Evolutionary conservation across 2,888 invertebrate species (phyloP), one percentile per base, ranked within the genome.

Genomic region (Nycteola revayana): DNA sequence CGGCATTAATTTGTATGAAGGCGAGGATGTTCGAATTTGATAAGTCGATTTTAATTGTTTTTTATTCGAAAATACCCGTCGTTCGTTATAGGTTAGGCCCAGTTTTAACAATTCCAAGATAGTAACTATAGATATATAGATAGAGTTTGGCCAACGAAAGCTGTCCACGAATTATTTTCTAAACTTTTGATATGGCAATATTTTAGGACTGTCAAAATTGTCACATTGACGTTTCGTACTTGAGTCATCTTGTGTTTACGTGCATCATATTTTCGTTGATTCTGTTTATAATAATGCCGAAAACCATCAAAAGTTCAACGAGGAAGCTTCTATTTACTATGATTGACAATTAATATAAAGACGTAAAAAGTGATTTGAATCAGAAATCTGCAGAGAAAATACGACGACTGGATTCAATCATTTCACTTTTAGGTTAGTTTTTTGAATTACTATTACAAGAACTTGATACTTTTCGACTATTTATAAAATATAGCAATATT

Each of bases 251-350:
- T 30, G 8, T 18, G 26, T 36, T 36, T 9, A 30, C 9, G 30
- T 23, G 26, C 17, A 32, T 25, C 25, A 24, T 26, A 38, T 33
- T 33, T 29, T 26, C 24, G 32, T 32, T 28, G 36, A 32, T n/a
- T n/a, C n/a, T n/a, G n/a, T n/a, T n/a, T n/a, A 32, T 27, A 38
- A 32, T 38, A 35, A 42, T 30, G 29, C 32, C 34, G 25, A 32
- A 24, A 30, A 39, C 39, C 25, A 26, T 43, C 7, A 40, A 30
- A 28, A 33, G 32, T 37, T 33, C 31, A 29, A 37, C 34, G 23
- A 32, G 33, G 23, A 33, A 33, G 24, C 23, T 38, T 32, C 25
- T 38, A 29, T 38, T 29, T 37, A 32, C 37, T 25, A 32, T 32
- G 32, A 36, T 18, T 18, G 18, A 6, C 3, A 18, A 18, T n/a